Evolutionary conservation across 2,888 invertebrate genomes (phyloP).

Genomic region (Celastrina argiolus): DNA sequence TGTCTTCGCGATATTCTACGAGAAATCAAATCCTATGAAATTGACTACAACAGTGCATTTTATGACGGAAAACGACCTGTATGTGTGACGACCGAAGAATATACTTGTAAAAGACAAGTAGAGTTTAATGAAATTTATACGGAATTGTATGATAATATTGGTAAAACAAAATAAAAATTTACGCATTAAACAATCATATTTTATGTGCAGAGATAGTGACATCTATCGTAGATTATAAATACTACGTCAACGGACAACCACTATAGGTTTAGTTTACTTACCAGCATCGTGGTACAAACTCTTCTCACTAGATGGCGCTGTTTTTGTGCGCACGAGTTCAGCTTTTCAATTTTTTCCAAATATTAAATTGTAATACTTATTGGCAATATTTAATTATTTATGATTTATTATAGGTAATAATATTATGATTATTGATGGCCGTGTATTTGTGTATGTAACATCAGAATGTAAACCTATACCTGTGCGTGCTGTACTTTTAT

Average conservation of each 20-base stretch:
- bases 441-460: too few species aligned
- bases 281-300: background rate
- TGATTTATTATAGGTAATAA: too few species aligned
- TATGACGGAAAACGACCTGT: constrained; percentile 53
- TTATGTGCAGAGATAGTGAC: constrained; percentile 19
- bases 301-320: background rate
- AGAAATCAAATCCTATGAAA: constrained; percentile 49
- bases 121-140: constrained; percentile 45
- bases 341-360: background rate
- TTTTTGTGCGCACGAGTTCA: background rate
- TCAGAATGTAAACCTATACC: too few species aligned
- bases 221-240: background rate
- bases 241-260: background rate
- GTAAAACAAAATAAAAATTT: constrained; percentile 8
- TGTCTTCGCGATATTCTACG: constrained; percentile 53
- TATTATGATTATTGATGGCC: too few species aligned
- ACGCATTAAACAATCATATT: too few species aligned
- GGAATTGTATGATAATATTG: constrained; percentile 43
- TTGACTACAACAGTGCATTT: constrained; percentile 49
- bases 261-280: background rate
- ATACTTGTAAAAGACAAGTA: constrained; percentile 50
- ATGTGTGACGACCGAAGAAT: constrained; percentile 50
- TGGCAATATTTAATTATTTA: background rate
- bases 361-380: too few species aligned
- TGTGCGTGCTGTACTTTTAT: too few species aligned